These are phyloP conservation scores for Craseonycteris thonglongyai DNA, from an alignment of 2,113 vertebrate species.

Conservation along the genomic window DNA sequence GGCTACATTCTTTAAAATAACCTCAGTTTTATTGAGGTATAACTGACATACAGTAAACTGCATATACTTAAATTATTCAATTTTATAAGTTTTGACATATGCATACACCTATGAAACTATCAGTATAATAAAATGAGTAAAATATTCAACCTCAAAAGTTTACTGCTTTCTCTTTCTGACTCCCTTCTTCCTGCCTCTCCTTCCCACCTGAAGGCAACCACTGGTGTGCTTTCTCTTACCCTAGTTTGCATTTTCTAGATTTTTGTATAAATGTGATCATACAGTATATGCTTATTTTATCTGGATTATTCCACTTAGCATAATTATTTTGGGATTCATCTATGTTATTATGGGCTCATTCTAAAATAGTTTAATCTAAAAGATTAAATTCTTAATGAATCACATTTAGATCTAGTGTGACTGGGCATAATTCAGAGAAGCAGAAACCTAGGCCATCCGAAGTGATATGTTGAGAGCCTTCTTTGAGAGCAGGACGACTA, in stretches of 20 bases:
- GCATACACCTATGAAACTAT: too few relatives aligned
- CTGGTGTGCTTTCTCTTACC: neutral
- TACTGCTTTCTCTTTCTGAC: neutral
- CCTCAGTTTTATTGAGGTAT: too few relatives aligned
- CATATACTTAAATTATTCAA: too few relatives aligned
- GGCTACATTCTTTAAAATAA: neutral
- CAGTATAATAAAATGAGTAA: too few relatives aligned
- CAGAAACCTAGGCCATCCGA: neutral
- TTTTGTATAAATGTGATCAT: too few relatives aligned
- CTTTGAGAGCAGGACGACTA: neutral
- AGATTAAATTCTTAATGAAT: neutral
- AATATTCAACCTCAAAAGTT: neutral
- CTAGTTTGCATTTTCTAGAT: conserved; percentile 3
- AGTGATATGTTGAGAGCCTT: neutral
- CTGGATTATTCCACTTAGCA: too few relatives aligned
- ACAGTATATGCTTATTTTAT: too few relatives aligned
- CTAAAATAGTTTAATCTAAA: conserved; percentile 1
- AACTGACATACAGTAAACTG: too few relatives aligned
- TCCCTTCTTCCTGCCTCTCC: neutral
- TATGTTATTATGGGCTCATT: neutral
- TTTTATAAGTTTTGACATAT: too few relatives aligned
- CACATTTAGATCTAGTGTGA: neutral
- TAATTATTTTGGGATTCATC: too few relatives aligned
- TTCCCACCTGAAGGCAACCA: neutral
- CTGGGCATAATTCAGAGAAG: neutral